Evolutionary conservation across 2,113 vertebrate genomes (phyloP).

Genomic region (Syrmaticus mikado): DNA sequence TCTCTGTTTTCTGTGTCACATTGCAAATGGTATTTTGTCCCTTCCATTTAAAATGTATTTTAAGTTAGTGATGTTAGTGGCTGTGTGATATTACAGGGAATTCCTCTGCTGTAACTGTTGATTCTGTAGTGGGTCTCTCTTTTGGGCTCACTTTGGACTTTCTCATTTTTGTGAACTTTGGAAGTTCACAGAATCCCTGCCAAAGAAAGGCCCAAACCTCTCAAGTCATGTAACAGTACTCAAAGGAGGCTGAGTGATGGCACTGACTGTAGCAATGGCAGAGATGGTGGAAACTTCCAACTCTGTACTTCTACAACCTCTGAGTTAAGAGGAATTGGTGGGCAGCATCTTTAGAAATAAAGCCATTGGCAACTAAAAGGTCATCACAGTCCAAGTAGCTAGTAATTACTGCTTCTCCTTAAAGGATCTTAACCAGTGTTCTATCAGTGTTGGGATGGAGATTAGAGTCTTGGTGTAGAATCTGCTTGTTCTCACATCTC

Average conservation of each 20-base stretch:
- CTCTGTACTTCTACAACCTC: not conserved
- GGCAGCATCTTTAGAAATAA: not conserved
- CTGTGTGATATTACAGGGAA: not conserved
- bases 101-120: not conserved
- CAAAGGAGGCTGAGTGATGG: not conserved
- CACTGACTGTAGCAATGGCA: not conserved
- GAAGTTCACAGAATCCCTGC: not conserved
- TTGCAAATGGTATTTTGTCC: not conserved
- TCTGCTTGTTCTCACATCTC: not conserved
- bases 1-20: not conserved
- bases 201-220: not conserved
- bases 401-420: not conserved
- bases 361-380: not conserved
- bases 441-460: not conserved
- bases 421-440: not conserved
- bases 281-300: not conserved
- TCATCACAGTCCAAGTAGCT: not conserved
- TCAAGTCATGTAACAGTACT: not conserved
- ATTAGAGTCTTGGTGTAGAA: not conserved
- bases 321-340: not conserved
- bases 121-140: not conserved
- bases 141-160: not conserved
- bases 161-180: not conserved
- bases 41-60: not conserved
- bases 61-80: not conserved